A percentile compares a stretch with the other conserved stretches of the same genome.
Conservation (phyloP, 1,140 invertebrate genomes). For the Macrotrachela quadricornifera region DNA sequence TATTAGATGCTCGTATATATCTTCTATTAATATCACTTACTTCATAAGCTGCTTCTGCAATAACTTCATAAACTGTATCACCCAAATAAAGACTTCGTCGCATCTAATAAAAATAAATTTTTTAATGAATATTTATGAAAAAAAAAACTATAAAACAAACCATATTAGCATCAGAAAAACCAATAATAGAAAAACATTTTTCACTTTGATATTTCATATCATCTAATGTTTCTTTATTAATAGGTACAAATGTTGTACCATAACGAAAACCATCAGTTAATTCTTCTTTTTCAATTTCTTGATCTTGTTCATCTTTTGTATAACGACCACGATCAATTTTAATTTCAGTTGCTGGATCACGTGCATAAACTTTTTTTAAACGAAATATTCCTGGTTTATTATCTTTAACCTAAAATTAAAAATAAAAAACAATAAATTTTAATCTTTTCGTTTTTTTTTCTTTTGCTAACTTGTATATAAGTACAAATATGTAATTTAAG, state of each 20-base stretch:
- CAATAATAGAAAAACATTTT: slow-evolving; percentile 22
- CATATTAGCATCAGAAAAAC: slow-evolving; percentile 21
- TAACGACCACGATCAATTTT: background rate
- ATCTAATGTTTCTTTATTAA: background rate
- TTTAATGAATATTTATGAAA: too few relatives aligned
- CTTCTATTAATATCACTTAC: too few relatives aligned
- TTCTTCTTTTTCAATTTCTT: background rate
- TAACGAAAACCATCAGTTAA: background rate
- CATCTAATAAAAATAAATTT: slow-evolving; percentile 4
- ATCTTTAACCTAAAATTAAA: slow-evolving; percentile 13
- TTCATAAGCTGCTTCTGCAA: slow-evolving; percentile 30
- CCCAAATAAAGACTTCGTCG: slow-evolving; percentile 26
- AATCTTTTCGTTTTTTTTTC: background rate
- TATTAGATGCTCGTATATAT: too few relatives aligned
- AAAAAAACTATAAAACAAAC: too few relatives aligned
- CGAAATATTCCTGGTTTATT: background rate
- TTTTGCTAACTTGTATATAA: slow-evolving; percentile 29
- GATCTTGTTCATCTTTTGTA: background rate
- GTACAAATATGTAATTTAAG: slow-evolving; percentile 30
- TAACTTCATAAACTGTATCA: slow-evolving; percentile 24
- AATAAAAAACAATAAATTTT: too few relatives aligned
- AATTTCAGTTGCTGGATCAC: background rate
- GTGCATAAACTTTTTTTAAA: background rate
- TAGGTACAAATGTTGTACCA: background rate
- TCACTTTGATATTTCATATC: background rate